Percentiles rank a stretch among this genome's conserved stretches.
Conservation (phyloP, 2,113 vertebrate species). For the Salvelinus sp. region DNA sequence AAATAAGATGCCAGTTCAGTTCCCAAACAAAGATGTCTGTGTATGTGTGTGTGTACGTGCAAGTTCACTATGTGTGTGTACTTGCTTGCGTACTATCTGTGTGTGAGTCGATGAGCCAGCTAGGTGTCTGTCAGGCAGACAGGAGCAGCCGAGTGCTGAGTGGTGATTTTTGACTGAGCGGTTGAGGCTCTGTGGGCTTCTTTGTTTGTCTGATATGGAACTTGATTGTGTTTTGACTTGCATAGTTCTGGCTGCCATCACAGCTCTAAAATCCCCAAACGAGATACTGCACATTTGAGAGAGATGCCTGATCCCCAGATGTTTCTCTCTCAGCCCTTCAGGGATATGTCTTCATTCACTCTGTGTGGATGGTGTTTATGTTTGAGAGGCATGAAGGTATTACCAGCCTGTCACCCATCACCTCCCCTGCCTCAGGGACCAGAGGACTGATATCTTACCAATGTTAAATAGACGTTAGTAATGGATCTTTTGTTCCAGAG, state of each 20-base stretch:
- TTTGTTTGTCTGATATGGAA: constrained; percentile 65
- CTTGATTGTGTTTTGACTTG: constrained; percentile 80
- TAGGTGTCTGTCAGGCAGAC: neutral
- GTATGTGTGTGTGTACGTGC: no score
- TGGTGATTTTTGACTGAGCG: constrained; percentile 65
- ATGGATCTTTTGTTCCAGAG: constrained; percentile 30
- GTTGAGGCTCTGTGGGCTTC: constrained; percentile 55
- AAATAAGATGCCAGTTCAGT: no score
- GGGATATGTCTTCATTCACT: constrained; percentile 29
- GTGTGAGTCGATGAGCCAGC: neutral
- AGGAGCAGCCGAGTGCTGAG: constrained; percentile 39
- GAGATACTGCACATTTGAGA: neutral
- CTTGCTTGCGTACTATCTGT: neutral
- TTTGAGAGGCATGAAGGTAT: constrained; percentile 45
- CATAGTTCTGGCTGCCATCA: neutral
- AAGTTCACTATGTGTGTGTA: no score
- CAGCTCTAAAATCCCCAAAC: neutral
- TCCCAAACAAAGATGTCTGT: no score
- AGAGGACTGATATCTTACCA: neutral
- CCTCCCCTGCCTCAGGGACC: constrained; percentile 23
- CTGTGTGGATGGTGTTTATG: constrained; percentile 24
- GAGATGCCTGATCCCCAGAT: constrained; percentile 26
- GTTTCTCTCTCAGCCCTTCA: constrained; percentile 22
- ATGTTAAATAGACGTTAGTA: neutral
- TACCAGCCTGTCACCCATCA: constrained; percentile 58